Evolutionary conservation across 2,888 invertebrate species (phyloP).

Genomic region (Tridacna gigas): DNA sequence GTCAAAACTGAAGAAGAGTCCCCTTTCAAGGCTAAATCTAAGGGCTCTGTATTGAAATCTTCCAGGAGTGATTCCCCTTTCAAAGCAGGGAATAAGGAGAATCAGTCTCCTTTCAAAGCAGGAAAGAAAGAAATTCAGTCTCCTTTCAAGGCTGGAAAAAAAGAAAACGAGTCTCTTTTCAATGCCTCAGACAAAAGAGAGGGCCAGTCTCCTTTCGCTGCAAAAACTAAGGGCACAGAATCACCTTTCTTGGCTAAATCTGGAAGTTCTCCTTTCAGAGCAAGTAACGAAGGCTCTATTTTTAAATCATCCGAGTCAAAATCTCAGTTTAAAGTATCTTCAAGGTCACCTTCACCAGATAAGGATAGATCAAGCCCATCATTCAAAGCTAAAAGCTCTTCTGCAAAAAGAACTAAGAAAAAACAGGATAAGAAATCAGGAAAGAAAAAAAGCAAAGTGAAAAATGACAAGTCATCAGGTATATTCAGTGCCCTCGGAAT

Average conservation of each 20-base stretch:
- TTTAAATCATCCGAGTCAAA: conserved; percentile 49
- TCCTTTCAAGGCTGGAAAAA: conserved; percentile 46
- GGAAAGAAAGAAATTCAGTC: conserved; percentile 37
- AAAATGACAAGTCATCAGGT: conserved; percentile 51
- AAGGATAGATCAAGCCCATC: conserved; percentile 24
- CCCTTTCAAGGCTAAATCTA: conserved; percentile 25
- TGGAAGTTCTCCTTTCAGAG: conserved; percentile 44
- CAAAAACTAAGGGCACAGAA: conserved; percentile 34
- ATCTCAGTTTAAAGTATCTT: conserved; percentile 57
- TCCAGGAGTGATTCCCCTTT: conserved; percentile 44
- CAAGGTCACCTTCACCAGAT: conserved; percentile 26
- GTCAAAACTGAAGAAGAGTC: conserved; percentile 11
- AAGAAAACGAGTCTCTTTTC: conserved; percentile 45
- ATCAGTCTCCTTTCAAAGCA: conserved; percentile 52
- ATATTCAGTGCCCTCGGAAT: conserved; percentile 77
- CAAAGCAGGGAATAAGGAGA: conserved; percentile 40
- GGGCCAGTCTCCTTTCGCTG: conserved; percentile 46
- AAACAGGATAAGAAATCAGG: conserved; percentile 47
- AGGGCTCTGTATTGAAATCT: background rate
- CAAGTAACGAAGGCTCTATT: conserved; percentile 54
- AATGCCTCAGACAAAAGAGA: conserved; percentile 31
- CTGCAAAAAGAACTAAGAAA: conserved; percentile 34
- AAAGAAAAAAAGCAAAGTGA: conserved; percentile 51
- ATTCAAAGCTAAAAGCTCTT: conserved; percentile 10
- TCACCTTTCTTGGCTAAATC: conserved; percentile 53